Evolutionary conservation across 2,113 vertebrate species (phyloP).

Genomic region (Athene cunicularia): DNA sequence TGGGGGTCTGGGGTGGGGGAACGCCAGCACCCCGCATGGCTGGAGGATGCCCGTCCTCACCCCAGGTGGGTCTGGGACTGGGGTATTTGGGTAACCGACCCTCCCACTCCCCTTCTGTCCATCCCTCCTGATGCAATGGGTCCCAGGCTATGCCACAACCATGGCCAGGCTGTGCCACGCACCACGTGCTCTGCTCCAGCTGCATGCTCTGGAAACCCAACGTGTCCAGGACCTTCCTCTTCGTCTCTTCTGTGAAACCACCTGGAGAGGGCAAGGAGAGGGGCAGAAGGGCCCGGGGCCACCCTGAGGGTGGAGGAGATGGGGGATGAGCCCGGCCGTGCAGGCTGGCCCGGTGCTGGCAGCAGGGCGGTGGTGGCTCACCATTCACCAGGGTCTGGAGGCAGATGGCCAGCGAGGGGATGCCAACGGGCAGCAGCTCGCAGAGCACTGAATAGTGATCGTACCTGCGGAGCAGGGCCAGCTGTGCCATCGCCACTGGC

Average conservation of each 20-base stretch:
- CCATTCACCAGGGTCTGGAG: slow-evolving; percentile 73
- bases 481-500: rapidly evolving
- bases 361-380: slow-evolving; percentile 16
- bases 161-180: background rate
- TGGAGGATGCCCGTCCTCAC: background rate
- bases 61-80: background rate
- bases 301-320: background rate
- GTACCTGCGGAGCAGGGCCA: slow-evolving; percentile 45
- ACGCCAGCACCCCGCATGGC: rapidly evolving
- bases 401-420: slow-evolving; percentile 78
- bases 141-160: background rate
- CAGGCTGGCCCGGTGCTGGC: background rate
- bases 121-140: background rate
- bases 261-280: slow-evolving; percentile 8
- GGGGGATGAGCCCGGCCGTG: background rate
- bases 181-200: slow-evolving; percentile 72
- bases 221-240: slow-evolving; percentile 53
- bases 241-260: slow-evolving; percentile 57
- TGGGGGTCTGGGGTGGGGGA: background rate
- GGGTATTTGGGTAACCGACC: background rate
- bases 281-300: background rate
- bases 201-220: slow-evolving; percentile 74
- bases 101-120: background rate
- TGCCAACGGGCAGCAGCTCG: slow-evolving; percentile 77
- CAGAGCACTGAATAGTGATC: slow-evolving; percentile 80